These are phyloP conservation scores for Drymonia ruficornis DNA, from an alignment of 2,888 invertebrate species.

Conservation along the genomic window DNA sequence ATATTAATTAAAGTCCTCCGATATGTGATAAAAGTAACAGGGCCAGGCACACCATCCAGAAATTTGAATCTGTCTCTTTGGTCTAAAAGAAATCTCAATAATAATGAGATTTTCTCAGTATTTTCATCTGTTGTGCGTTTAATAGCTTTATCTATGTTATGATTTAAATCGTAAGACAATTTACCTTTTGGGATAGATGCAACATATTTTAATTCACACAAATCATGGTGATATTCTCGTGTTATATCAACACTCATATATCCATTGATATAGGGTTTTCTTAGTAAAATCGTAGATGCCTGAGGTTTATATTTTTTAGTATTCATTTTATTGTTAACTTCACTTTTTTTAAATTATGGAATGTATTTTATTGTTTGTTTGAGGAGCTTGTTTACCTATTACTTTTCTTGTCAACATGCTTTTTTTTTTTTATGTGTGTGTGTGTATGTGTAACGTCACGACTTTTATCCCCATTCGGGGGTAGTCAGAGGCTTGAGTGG, in stretches of 20 bases:
- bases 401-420: no score
- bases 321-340: background rate
- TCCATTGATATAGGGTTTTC: conserved; percentile 35
- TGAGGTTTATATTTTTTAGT: background rate
- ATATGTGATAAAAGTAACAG: conserved; percentile 40
- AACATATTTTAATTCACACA: conserved; percentile 48
- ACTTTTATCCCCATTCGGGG: no score
- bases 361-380: no score
- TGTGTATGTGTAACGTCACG: no score
- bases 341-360: no score
- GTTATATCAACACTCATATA: conserved; percentile 50
- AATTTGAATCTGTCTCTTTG: conserved; percentile 24
- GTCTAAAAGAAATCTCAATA: conserved; percentile 43
- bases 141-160: conserved; percentile 41
- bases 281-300: background rate
- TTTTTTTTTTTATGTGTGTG: no score
- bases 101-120: conserved; percentile 44
- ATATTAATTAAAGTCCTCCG: conserved; percentile 49
- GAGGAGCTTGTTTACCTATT: no score
- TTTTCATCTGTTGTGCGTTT: conserved; percentile 49
- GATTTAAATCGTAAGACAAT: conserved; percentile 39
- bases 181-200: conserved; percentile 29
- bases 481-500: no score
- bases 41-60: conserved; percentile 10
- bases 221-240: conserved; percentile 41